Base-by-base conservation (phyloP, 2,113 vertebrate species). In the Axis porcinus region DNA sequence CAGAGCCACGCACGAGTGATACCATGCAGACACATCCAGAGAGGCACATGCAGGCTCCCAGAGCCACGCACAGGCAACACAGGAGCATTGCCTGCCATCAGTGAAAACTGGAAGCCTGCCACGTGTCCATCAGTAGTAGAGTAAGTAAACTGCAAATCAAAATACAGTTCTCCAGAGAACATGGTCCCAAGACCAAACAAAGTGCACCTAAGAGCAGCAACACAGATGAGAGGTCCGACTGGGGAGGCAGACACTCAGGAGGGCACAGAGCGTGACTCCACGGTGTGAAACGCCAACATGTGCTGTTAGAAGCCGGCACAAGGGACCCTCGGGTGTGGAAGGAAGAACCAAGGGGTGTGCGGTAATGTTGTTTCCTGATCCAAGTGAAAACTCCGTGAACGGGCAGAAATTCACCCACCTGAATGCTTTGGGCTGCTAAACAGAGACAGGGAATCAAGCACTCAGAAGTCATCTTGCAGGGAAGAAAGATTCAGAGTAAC, bases 271-370 rank as follows among this genome's bases (percentile, higher is more conserved):
- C 4, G 7, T 1, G 14, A 9, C 6, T 3, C 47, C 82, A 15
- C 0, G 2, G 15, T 0, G 21, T 1, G 25, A 40, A 21, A 21
- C 0, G 0, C 17, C 3, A 19, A 11, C 45, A 28, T 17, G 14
- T 4, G 27, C 40, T 23, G 36, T 19, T 23, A 33, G 62, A 14
- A 17, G 91, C 62, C 4, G 2, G 10, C 16, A 30, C 78, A 16
- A 21, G 33, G 4, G 2, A 30, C 25, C 67, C 85, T 7, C 0
- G 23, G 84, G 64, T 8, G 7, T 5, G 47, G 11, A 43, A 67
- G 47, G 60, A 33, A 47, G 54, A 40, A 8, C 62, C 28, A 17
- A 15, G 33, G 36, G 57, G 8, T 3, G 0, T 0, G 1, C 3
- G 1, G 36, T 4, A 28, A 1, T 1, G 0, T 11, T 19, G 40